A percentile compares a stretch with the other conserved stretches of the same genome.
These are phyloP conservation scores for Mesitornis unicolor DNA, from an alignment of 2,113 vertebrate species.

Conservation along the genomic window DNA sequence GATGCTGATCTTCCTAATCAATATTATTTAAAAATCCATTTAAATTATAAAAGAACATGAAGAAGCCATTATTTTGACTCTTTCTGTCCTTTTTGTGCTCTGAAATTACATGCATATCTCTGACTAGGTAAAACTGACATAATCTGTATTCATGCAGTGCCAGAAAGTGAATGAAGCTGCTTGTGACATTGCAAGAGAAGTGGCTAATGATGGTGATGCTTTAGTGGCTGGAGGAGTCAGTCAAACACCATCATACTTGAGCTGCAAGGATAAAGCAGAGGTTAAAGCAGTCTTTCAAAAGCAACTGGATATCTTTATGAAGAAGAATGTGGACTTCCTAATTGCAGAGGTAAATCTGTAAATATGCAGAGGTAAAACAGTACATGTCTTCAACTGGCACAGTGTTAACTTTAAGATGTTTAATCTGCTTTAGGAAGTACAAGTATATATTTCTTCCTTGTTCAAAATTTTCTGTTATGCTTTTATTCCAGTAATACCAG, in stretches of 20 bases:
- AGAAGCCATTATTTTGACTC: neutral
- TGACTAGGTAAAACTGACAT: neutral
- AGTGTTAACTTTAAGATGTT: neutral
- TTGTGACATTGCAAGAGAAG: conserved; percentile 91
- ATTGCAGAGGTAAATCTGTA: conserved; percentile 87
- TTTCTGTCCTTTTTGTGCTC: neutral
- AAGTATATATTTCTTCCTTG: neutral
- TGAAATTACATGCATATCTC: neutral
- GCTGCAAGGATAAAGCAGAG: conserved; percentile 87
- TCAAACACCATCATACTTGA: conserved; percentile 90
- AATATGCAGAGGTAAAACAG: too few species aligned
- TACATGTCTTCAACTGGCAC: neutral
- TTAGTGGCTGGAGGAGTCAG: conserved; percentile 95
- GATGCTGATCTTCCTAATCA: neutral
- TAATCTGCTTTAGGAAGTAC: neutral
- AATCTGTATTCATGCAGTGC: conserved; percentile 69
- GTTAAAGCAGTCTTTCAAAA: conserved; percentile 89
- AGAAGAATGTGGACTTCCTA: conserved; percentile 92
- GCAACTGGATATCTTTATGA: conserved; percentile 86
- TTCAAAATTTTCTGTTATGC: neutral
- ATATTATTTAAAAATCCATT: neutral
- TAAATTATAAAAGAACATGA: neutral
- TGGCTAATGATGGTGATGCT: conserved; percentile 90
- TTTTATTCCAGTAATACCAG: neutral
- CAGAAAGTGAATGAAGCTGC: conserved; percentile 93